Base-by-base conservation (phyloP, 2,113 vertebrate species). In the Equus quagga region DNA sequence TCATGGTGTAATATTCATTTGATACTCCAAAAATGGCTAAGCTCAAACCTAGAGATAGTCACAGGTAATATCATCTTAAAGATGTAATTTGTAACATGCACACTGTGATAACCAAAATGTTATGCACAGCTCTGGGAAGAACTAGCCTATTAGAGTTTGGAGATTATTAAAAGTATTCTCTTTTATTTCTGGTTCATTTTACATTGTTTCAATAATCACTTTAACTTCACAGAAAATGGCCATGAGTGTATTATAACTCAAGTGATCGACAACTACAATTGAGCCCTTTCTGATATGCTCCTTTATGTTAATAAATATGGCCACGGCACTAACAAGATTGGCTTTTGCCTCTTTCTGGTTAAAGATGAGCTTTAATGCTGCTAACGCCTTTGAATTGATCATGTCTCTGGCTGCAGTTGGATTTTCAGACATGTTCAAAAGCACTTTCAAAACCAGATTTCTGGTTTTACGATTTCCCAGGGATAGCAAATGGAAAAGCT, bases 271-370 rank as follows among this genome's bases (percentile, higher is more conserved):
- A 19, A 97, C 97, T 44, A 98, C 82, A 93, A 98, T 93, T 3
- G 97, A 96, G 26, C 97, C 97, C 83, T 96, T 98, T 93, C 98
- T 97, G 93, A 98, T 95, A 93, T 98, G 98, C 64, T 98, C 97
- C 69, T 98, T 98, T 97, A 98, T 98, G 83, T 98, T 98, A 97
- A 97, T 97, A 84, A 98, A 97, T 85, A 98, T 97, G 97, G 98
- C 98, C 82, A 98, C 96, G 28, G 96, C 97, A 97, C 44, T 97
- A 70, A 98, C 96, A 2, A 98, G 98, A 95, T 97, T 98, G 94
- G 97, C 95, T 94, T 98, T 98, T 64, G 97, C 98, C 92, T 98
- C 97, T 58, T 96, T 94, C 70, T 96, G 98, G 89, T 98, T 96
- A 96, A 98, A 98, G 81, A 97, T 92, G 6, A 98, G 97, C 89